Base-by-base conservation (phyloP, 2,113 vertebrate species). In the Mionectes macconnelli region DNA sequence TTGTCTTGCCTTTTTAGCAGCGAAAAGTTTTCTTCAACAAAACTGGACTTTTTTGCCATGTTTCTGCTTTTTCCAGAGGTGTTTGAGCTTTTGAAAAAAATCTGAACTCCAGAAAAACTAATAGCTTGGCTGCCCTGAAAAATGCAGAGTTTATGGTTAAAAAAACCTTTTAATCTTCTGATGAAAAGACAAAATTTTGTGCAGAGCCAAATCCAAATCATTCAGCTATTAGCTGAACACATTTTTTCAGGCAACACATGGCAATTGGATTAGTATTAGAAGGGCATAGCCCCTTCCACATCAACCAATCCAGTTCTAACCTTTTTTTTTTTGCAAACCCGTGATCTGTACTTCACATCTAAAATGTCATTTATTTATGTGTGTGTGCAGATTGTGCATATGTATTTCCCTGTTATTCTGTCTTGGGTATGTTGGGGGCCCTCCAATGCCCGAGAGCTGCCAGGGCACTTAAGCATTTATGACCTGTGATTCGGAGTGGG, bases 401-500 rank as follows among this genome's bases (percentile, higher is more conserved):
- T 37, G 18, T 37, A 57, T 70, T 59, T 60, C 76, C 53, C 31
- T 4, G 4, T 83, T 79, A 66, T 73, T 87, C 40, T 93, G 44
- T 53, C 77, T 72, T 45, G 49, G 33, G 37, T 83, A 9, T 31
- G 21, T 3, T 56, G 63, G 73, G 50, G 62, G n/a, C 56, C 62
- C 45, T 90, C 37, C 63, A 55, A 10, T 70, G 75, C 44, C 76
- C 72, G 33, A 40, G 85, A 70, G 42, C 88, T 94, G 60, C 93
- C 81, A 75, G 23, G 56, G 60, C 42, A 45, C 64, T 75, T 47
- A 14, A 95, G 56, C 88, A 64, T 96, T 92, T 95, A 92, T 72
- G 85, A 67, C n/a, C 67, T 50, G 52, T 90, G 85, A 92, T 78
- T 78, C 76, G 72, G 76, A 63, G 31, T 17, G 45, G 76, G 83